These are phyloP conservation scores for Hyppa rectilinea DNA, from an alignment of 2,888 invertebrate genomes.

Conservation along the genomic window DNA sequence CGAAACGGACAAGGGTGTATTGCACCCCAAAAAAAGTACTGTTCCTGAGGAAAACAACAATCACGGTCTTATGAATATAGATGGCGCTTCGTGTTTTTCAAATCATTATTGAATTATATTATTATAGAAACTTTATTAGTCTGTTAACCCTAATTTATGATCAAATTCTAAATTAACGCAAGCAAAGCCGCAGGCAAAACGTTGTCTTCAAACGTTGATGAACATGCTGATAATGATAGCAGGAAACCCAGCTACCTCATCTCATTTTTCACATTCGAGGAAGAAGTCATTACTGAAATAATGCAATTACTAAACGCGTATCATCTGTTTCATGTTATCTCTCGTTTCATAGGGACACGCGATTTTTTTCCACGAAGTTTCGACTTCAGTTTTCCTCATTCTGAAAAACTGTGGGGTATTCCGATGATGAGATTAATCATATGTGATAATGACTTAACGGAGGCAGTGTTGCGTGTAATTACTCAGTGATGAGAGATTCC, in stretches of 20 bases:
- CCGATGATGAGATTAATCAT: slow-evolving; percentile 52
- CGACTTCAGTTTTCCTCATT: slow-evolving; percentile 61
- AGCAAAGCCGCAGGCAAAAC: too few relatives aligned
- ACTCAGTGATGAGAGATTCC: slow-evolving; percentile 17
- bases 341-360: slow-evolving; percentile 25
- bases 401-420: slow-evolving; percentile 66
- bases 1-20: too few relatives aligned
- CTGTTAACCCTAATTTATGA: too few relatives aligned
- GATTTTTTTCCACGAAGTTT: slow-evolving; percentile 57
- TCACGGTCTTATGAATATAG: too few relatives aligned
- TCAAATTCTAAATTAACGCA: too few relatives aligned
- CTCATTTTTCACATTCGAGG: slow-evolving; percentile 7
- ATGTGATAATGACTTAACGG: slow-evolving; percentile 34
- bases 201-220: background rate
- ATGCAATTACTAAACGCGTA: slow-evolving; percentile 24
- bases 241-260: slow-evolving; percentile 3
- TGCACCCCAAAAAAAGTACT: too few relatives aligned
- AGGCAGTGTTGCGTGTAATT: slow-evolving; percentile 43
- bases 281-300: slow-evolving; percentile 24
- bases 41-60: too few relatives aligned
- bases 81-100: too few relatives aligned
- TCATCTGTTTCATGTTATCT: slow-evolving; percentile 32
- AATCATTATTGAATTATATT: too few relatives aligned
- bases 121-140: too few relatives aligned
- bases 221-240: background rate